Evolutionary conservation across 2,797 vertebrate genomes (phyloP).

Genomic region (Emydoidea blandingii): DNA sequence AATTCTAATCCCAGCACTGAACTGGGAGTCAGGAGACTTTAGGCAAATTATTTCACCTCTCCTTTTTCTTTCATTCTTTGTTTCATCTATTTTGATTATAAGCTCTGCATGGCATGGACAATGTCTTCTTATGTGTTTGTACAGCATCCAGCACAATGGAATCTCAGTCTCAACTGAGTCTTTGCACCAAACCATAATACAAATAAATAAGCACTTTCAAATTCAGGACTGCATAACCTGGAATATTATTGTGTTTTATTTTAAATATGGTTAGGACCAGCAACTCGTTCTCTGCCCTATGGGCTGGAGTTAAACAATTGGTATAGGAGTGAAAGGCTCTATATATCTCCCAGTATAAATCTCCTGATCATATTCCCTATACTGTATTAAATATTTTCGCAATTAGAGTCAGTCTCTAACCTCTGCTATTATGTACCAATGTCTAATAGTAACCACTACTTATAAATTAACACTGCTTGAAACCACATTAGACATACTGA

Average conservation of each 20-base stretch:
- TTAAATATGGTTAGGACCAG: neutral
- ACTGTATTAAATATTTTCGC: neutral
- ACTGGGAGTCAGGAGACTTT: too few relatives aligned
- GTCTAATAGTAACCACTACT: neutral
- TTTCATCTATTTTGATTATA: neutral
- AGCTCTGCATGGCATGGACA: neutral
- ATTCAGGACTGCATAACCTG: neutral
- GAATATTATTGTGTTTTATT: neutral
- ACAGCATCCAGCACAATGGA: neutral
- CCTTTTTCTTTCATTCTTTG: neutral
- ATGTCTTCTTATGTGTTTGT: neutral
- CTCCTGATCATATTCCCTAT: neutral
- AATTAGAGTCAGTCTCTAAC: neutral
- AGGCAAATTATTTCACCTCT: neutral
- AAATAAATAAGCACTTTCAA: neutral
- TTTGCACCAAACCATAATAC: neutral
- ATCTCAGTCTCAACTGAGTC: neutral
- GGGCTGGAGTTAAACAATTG: neutral
- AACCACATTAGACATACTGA: neutral
- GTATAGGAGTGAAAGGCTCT: neutral
- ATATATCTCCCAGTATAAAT: neutral
- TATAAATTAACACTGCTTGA: neutral
- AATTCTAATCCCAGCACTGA: neutral
- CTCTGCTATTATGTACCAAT: neutral
- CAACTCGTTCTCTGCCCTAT: neutral